These are phyloP conservation scores for Zelostemma sp. DNA, from an alignment of 1,140 invertebrate species.

Conservation along the genomic window DNA sequence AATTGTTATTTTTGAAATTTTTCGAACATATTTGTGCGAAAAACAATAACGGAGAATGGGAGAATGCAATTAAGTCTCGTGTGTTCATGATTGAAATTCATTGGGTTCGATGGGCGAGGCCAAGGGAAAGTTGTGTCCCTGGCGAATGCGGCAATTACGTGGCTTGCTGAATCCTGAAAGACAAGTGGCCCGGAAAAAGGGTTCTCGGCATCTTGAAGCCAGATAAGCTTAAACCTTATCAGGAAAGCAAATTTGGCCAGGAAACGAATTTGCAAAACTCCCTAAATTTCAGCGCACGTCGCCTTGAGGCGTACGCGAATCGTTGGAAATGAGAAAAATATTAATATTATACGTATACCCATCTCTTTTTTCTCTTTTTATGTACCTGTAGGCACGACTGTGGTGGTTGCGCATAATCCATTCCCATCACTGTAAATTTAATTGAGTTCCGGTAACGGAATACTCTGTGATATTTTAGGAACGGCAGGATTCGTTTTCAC, in stretches of 20 bases:
- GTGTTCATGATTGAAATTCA: no score
- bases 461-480: neutral
- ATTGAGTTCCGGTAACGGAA: neutral
- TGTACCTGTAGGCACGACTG: neutral
- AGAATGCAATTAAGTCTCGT: no score
- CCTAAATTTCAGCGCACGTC: neutral
- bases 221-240: conserved; percentile 4
- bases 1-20: no score
- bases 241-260: neutral
- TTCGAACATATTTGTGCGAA: no score
- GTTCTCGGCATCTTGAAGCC: conserved; percentile 4
- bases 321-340: conserved; percentile 8
- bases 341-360: neutral
- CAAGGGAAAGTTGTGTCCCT: no score
- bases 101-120: no score
- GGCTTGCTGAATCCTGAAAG: neutral
- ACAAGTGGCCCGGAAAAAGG: neutral
- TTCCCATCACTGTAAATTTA: neutral
- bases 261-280: conserved; percentile 10
- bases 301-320: conserved; percentile 1
- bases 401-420: neutral
- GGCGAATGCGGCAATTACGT: neutral
- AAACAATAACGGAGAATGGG: no score
- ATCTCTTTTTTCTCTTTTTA: neutral
- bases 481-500: neutral